Base-by-base conservation (phyloP, 1,140 invertebrate genomes). In the Cephus cinctus region DNA sequence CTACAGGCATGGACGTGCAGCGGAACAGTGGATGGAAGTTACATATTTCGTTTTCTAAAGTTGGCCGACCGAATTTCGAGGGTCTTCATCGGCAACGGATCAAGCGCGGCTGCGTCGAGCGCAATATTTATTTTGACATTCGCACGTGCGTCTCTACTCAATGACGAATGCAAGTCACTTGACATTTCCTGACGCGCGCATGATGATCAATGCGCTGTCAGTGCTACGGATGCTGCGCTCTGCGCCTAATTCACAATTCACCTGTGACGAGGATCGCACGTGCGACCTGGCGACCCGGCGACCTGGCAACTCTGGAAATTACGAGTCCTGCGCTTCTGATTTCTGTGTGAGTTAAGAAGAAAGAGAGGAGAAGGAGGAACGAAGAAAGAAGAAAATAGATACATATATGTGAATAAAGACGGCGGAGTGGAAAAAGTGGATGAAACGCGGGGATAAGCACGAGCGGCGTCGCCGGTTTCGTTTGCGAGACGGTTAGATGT, bases 161-260 rank as follows among this genome's bases (percentile, higher is more conserved):
- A n/a, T n/a, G n/a, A n/a, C n/a, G 41, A 51, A 46, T 43, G 35
- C n/a, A 25, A 54, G 47, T 49, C 50, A 66, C 63, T 71, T 19
- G 55, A 41, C 32, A 50, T 62, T 63, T 63, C 42, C 50, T 66
- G 68, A 62, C 65, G 69, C 63, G 59, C 59, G 51, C 32, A 57
- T 71, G 67, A n/a, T n/a, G n/a, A 71, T 71, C 64, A 61, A 68
- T 63, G 59, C 47, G n/a, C n/a, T n/a, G n/a, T n/a, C n/a, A n/a
- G n/a, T n/a, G n/a, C n/a, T n/a, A n/a, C n/a, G n/a, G n/a, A n/a
- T n/a, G n/a, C 36, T 31, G 32, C 36, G 30, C 36, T 8, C 18
- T 23, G 41, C n/a, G 30, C 16, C 34, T 48, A 47, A 36, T 39
- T 40, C 40, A n/a, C 25, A n/a, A n/a, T n/a, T n/a, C n/a, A n/a